Evolutionary conservation across 2,888 invertebrate species (phyloP).

Genomic region (Salpingus planirostris): DNA sequence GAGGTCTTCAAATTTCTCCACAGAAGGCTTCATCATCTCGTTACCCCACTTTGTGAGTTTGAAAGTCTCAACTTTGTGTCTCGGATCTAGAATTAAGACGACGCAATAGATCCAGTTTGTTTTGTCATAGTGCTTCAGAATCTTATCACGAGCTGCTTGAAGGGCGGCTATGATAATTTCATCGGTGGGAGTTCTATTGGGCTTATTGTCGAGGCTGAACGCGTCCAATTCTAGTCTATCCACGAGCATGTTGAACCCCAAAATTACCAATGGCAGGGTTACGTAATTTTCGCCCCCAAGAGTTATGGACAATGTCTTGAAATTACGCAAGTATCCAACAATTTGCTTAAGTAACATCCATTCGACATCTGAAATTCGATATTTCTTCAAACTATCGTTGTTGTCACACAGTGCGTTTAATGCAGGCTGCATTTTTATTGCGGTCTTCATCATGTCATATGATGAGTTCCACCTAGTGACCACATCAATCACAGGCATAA

Average conservation of each 20-base stretch:
- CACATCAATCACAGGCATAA: not conserved
- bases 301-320: conserved; percentile 8
- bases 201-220: too few species aligned
- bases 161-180: too few species aligned
- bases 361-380: not conserved
- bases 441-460: conserved; percentile 1
- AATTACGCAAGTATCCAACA: conserved; percentile 7
- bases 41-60: too few species aligned
- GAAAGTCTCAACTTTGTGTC: too few species aligned
- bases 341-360: not conserved
- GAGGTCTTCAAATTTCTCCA: too few species aligned
- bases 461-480: conserved; percentile 2
- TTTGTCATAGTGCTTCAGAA: conserved; percentile 10
- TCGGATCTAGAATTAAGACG: too few species aligned
- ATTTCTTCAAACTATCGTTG: not conserved
- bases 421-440: not conserved
- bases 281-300: conserved; percentile 2
- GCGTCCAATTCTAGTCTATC: not conserved
- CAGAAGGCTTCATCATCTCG: too few species aligned
- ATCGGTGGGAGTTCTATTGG: too few species aligned
- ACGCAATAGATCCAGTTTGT: conserved; percentile 19
- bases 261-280: not conserved
- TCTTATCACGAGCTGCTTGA: conserved; percentile 6
- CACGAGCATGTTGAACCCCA: conserved; percentile 1
- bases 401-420: conserved; percentile 1